These are phyloP conservation scores for Anagrus nilaparvatae DNA, from an alignment of 1,140 invertebrate species.

Conservation along the genomic window DNA sequence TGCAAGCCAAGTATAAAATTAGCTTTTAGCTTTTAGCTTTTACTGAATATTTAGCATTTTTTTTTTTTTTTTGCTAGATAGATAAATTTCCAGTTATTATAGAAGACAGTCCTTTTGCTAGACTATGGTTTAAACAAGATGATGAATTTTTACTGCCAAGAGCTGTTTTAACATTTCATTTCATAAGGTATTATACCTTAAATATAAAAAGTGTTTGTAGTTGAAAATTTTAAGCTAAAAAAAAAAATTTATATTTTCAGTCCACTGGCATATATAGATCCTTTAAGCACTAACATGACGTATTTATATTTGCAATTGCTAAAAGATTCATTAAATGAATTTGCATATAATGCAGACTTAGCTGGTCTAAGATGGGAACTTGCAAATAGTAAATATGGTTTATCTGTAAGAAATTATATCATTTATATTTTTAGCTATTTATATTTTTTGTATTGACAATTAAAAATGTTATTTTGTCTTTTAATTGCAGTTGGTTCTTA, in stretches of 20 bases:
- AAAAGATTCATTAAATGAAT: constrained; percentile 82
- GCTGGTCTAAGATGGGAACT: constrained; percentile 78
- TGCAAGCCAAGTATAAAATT: constrained; percentile 25
- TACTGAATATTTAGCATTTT: too few species aligned
- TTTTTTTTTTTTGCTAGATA: constrained; percentile 25
- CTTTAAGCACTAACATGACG: constrained; percentile 70
- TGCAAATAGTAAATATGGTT: constrained; percentile 69
- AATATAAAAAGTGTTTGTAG: too few species aligned
- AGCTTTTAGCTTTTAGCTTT: too few species aligned
- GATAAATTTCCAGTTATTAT: constrained; percentile 63
- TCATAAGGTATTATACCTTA: constrained; percentile 59
- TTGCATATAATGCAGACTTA: constrained; percentile 82
- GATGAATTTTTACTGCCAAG: constrained; percentile 86
- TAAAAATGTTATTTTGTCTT: constrained; percentile 9
- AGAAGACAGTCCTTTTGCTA: constrained; percentile 64
- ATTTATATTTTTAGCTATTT: constrained; percentile 9
- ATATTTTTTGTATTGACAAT: constrained; percentile 6
- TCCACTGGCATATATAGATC: constrained; percentile 79
- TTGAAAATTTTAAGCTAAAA: too few species aligned
- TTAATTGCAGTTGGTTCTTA: constrained; percentile 59
- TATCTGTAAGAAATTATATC: constrained; percentile 54
- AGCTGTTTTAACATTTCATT: constrained; percentile 68
- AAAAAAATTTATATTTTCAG: constrained; percentile 54
- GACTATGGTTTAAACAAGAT: constrained; percentile 93
- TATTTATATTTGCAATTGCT: constrained; percentile 76